Conservation (phyloP, 2,113 vertebrate genomes). For the Bos javanicus region DNA sequence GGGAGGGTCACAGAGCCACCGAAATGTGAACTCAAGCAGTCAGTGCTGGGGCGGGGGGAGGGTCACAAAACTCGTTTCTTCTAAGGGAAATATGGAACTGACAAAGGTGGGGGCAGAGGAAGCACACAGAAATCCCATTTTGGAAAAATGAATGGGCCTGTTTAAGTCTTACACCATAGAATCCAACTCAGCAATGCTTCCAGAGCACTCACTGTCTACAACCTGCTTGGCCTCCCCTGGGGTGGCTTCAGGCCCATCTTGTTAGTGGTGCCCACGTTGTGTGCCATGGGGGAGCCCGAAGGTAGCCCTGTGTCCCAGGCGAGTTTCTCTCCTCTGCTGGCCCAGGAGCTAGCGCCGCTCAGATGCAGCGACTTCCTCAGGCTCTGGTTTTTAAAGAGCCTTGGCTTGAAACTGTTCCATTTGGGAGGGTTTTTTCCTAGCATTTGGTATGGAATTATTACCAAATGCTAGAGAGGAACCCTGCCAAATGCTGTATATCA, state of each 20-base stretch:
- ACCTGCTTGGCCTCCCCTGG: background rate
- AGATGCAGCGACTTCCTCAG: background rate
- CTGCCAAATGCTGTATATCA: conserved; percentile 74
- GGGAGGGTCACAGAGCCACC: background rate
- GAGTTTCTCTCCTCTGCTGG: background rate
- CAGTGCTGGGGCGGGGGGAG: fast-evolving
- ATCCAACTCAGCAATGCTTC: background rate
- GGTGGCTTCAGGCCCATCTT: background rate
- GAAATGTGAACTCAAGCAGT: background rate
- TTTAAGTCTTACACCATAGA: background rate
- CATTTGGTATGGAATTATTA: conserved; percentile 78
- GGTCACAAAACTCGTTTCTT: background rate
- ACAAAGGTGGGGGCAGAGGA: background rate
- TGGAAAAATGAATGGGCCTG: background rate
- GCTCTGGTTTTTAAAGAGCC: conserved; percentile 56
- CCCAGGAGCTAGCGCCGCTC: background rate
- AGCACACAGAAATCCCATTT: background rate
- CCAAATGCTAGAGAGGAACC: conserved; percentile 72
- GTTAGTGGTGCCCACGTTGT: fast-evolving
- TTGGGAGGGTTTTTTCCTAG: conserved; percentile 72
- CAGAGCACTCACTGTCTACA: background rate
- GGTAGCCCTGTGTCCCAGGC: fast-evolving
- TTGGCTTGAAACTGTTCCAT: conserved; percentile 64
- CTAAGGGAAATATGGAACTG: background rate
- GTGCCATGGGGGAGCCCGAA: fast-evolving